These are phyloP conservation scores for Eutolmus rufibarbis DNA, from an alignment of 2,888 invertebrate species.

Conservation along the genomic window DNA sequence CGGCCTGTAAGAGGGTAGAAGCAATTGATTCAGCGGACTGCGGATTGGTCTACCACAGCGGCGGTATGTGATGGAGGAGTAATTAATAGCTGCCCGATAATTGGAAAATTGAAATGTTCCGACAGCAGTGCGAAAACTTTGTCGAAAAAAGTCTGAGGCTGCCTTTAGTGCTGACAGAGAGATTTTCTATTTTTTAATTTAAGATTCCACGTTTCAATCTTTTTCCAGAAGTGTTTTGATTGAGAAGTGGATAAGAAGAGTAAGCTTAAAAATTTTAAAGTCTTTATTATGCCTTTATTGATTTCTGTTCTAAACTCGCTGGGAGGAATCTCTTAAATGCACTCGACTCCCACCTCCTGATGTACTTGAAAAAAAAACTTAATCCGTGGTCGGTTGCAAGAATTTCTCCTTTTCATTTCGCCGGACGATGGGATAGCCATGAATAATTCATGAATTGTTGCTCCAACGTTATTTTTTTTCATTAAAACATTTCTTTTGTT, in stretches of 20 bases:
- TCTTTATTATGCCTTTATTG: not conserved
- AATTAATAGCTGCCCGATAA: not conserved
- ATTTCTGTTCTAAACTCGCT: not conserved
- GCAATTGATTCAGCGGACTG: not conserved
- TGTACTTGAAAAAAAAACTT: not conserved
- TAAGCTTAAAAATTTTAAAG: not conserved
- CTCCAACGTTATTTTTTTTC: not conserved
- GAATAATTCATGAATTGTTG: slow-evolving; percentile 16
- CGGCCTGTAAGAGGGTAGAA: not conserved
- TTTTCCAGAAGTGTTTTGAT: not conserved
- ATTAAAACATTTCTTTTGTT: not conserved
- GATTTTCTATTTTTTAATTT: not conserved
- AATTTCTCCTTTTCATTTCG: not conserved
- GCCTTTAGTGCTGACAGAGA: not conserved
- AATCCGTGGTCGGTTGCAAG: not conserved
- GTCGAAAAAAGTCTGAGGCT: not conserved
- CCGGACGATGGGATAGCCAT: not conserved
- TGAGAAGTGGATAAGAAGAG: not conserved
- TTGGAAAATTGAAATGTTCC: not conserved
- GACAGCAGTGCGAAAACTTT: not conserved
- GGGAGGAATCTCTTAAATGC: not conserved
- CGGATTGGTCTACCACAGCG: not conserved
- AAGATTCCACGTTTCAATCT: not conserved
- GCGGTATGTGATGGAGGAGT: not conserved
- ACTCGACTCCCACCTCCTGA: not conserved